A percentile compares a stretch with the other conserved stretches of the same genome.
phyloP scores from a whole-genome alignment of 2,797 vertebrate species.

The Enteromius unitaeniatus region DNA sequence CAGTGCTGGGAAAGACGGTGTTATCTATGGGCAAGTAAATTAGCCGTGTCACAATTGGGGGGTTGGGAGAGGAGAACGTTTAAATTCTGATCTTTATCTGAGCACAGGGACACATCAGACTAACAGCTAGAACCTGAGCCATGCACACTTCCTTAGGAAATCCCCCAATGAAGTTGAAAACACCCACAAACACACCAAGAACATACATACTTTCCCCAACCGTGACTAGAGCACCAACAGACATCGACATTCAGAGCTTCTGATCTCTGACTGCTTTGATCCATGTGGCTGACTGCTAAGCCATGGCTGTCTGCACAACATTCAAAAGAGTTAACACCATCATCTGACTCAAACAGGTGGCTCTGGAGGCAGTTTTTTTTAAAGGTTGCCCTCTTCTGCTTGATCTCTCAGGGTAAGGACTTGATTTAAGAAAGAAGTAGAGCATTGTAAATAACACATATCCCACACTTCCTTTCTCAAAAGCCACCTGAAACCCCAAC shows the following conservation, averaged over 20 bases:
- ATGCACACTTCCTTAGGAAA: conserved; percentile 44
- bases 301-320: conserved; percentile 17
- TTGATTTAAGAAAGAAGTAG: not conserved
- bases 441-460: not conserved
- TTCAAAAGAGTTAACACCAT: conserved; percentile 25
- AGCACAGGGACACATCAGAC: conserved; percentile 26
- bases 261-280: conserved; percentile 32
- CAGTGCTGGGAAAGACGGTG: not conserved
- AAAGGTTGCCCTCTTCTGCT: not conserved
- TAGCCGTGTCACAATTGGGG: conserved; percentile 42
- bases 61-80: conserved; percentile 29
- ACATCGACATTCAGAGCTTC: conserved; percentile 24
- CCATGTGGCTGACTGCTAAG: conserved; percentile 32
- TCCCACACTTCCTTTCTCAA: conserved; percentile 3
- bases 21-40: conserved; percentile 28
- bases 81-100: conserved; percentile 42
- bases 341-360: conserved; percentile 45
- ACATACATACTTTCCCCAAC: conserved; percentile 12
- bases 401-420: not conserved
- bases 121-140: conserved; percentile 24
- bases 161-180: conserved; percentile 17
- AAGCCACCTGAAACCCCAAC: not conserved
- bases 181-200: conserved; percentile 34
- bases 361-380: not conserved
- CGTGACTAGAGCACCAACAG: conserved; percentile 22